Conservation (phyloP, 2,888 invertebrate species). For the Synanthedon andrenaeformis region DNA sequence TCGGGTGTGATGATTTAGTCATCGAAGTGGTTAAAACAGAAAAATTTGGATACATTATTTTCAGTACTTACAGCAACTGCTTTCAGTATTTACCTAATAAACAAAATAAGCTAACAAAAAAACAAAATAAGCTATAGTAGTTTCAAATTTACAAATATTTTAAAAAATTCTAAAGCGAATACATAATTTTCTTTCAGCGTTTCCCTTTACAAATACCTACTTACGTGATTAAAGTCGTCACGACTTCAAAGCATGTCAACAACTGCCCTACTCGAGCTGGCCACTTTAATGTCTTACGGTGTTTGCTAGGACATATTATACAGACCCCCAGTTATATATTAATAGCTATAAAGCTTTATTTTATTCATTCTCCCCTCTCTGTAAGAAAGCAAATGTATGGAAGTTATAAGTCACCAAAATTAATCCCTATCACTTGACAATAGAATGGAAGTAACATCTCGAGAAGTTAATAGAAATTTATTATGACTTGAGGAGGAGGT, state of each 20-base stretch:
- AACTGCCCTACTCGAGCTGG: slow-evolving; percentile 16
- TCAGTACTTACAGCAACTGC: no score
- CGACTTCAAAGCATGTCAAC: slow-evolving; percentile 10
- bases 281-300: slow-evolving; percentile 53
- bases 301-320: slow-evolving; percentile 47
- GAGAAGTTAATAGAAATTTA: slow-evolving; percentile 65
- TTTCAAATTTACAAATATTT: no score
- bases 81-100: no score
- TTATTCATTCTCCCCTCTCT: slow-evolving; percentile 46
- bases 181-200: no score
- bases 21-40: no score
- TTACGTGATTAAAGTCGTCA: no score
- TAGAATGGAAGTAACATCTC: slow-evolving; percentile 62
- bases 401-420: slow-evolving; percentile 68
- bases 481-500: slow-evolving; percentile 41
- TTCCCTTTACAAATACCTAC: no score
- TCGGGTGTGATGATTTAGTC: no score
- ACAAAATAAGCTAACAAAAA: no score
- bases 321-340: slow-evolving; percentile 47
- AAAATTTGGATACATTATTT: no score
- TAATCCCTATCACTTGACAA: slow-evolving; percentile 69
- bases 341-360: slow-evolving; percentile 60
- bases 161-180: no score
- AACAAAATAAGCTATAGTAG: no score
- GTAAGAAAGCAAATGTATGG: slow-evolving; percentile 61